Percentiles rank a stretch among this genome's conserved stretches.
phyloP scores from a whole-genome alignment of 2,113 vertebrate genomes.

The Mugil cephalus region DNA sequence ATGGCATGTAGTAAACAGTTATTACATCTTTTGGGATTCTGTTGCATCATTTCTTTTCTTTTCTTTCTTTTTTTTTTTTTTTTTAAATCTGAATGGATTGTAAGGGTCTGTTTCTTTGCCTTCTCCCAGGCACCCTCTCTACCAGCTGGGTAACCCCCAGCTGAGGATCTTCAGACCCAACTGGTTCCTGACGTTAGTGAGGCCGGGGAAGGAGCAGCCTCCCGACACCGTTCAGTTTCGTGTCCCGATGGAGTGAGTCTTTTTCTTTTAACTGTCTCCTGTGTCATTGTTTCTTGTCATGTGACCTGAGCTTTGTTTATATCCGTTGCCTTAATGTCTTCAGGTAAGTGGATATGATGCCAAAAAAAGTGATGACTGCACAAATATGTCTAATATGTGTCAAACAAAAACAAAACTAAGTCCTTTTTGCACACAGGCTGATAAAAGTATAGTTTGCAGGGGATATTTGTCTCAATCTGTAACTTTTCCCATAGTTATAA shows the following conservation, averaged over 20 bases:
- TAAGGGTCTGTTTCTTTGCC: neutral
- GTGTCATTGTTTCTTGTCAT: neutral
- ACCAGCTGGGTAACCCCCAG: slow-evolving; percentile 94
- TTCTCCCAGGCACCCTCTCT: slow-evolving; percentile 89
- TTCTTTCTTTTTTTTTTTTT: too few species aligned
- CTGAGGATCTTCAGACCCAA: slow-evolving; percentile 93
- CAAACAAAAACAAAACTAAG: neutral
- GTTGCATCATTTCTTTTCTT: too few species aligned
- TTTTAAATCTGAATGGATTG: too few species aligned
- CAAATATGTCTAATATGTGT: neutral
- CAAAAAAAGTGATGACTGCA: neutral
- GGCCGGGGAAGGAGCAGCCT: slow-evolving; percentile 90
- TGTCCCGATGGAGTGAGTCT: slow-evolving; percentile 94
- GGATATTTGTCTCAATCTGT: too few species aligned
- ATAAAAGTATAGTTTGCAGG: too few species aligned
- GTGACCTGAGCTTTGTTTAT: too few species aligned
- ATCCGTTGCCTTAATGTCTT: neutral
- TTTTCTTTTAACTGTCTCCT: neutral
- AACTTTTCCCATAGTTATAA: too few species aligned
- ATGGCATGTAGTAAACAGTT: too few species aligned
- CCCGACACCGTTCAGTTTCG: slow-evolving; percentile 94
- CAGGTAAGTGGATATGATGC: neutral
- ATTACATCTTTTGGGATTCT: too few species aligned
- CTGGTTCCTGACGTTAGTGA: slow-evolving; percentile 91
- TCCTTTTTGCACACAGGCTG: too few species aligned